Base-by-base conservation (phyloP, 2,888 invertebrate species). In the Eustalomyia histrio region DNA sequence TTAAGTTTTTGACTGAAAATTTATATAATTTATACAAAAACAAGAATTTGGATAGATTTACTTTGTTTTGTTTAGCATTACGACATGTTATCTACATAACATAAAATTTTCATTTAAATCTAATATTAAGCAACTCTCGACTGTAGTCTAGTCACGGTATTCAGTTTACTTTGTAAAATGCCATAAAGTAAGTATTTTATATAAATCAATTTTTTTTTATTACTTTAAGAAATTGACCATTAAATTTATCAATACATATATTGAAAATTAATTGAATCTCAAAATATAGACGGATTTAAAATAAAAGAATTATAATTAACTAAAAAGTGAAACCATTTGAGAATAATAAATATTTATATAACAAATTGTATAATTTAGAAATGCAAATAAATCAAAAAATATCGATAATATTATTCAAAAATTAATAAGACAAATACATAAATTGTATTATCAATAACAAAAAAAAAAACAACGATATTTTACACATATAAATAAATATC, bases 331-430 rank as follows among this genome's bases (percentile, higher is more conserved):
- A 58, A 52, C 43, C n/a, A n/a, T n/a, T 4, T 6, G 43, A 6
- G 6, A 14, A 47, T 47, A 47, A 24, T 35, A 14, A 58, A 65
- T 74, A 58, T 74, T 65, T 60, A 24, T 52, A 60, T 14, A 74
- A 65, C 39, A 58, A 65, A 64, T 64, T 73, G 33, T n/a, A 17
- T 43, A 55, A 60, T 35, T 33, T 33, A 39, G 21, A 18, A 35
- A 14, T 24, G 35, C 14, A 73, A 64, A 73, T 18, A 50, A 53
- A 71, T 29, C 1, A 29, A 29, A 29, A 29, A 29, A 29, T 29
- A 29, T 29, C 7, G 29, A 29, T 7, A 29, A 29, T 6, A 29
- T 29, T 29, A 29, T 29, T 29, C 7, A 29, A 29, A 29, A 29
- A 29, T 29, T 29, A 29, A 6, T 6, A 29, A 29, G 7, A 29